Percentiles rank a stretch among this genome's conserved stretches.
Conservation (phyloP, 2,888 invertebrate genomes). For the Acanthosepion lycidas region DNA sequence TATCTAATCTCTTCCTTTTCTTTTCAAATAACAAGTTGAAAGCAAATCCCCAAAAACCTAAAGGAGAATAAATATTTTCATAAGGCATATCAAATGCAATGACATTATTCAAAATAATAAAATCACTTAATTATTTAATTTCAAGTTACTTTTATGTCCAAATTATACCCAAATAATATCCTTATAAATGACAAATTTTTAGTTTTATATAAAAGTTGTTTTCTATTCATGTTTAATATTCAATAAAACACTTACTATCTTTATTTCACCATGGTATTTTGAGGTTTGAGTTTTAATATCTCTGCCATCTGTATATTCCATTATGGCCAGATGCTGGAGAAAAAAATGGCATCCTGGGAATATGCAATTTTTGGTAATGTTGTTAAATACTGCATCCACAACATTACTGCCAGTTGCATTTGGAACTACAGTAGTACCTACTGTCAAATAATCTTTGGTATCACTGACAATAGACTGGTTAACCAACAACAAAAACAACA, state of each 20-base stretch:
- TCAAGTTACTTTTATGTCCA: neutral
- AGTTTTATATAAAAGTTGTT: neutral
- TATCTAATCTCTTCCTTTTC: too few relatives aligned
- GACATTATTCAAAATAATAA: too few relatives aligned
- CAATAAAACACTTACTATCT: neutral
- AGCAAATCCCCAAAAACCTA: too few relatives aligned
- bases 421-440: conserved; percentile 48
- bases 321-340: conserved; percentile 55
- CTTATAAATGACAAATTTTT: neutral
- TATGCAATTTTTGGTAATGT: conserved; percentile 52
- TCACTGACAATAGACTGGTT: neutral
- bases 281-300: conserved; percentile 49
- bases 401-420: conserved; percentile 51
- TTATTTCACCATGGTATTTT: conserved; percentile 2
- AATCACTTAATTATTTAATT: neutral
- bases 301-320: conserved; percentile 52
- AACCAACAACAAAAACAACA: conserved; percentile 4
- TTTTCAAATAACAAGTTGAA: too few relatives aligned
- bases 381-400: conserved; percentile 54
- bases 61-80: too few relatives aligned
- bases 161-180: neutral
- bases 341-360: conserved; percentile 53
- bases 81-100: too few relatives aligned
- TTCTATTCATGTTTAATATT: neutral
- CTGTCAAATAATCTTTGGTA: neutral